Base-by-base conservation (phyloP, 2,888 invertebrate genomes). In the Diabrotica balteata region DNA sequence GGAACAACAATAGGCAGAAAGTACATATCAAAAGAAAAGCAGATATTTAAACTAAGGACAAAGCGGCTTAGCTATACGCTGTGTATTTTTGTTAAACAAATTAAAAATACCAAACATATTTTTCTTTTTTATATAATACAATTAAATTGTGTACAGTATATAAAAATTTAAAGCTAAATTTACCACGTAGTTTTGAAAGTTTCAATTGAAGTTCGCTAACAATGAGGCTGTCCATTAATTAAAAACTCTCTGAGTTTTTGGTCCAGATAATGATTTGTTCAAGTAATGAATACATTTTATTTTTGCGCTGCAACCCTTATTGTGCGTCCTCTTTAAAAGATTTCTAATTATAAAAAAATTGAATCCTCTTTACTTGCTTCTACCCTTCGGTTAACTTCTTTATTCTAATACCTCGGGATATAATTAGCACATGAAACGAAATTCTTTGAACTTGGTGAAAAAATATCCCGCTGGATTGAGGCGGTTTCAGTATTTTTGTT, bases 341-440 rank as follows among this genome's bases (percentile, higher is more conserved):
- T 53, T 58, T 46, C 58, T 62, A 65, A 65, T 65, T 59, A 52
- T 57, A 58, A 68, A 64, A 64, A 63, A 51, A 55, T 42, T 62
- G 59, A 62, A 66, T 59, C 59, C 55, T 55, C 58, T 69, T 63
- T 64, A 57, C 45, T 65, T 63, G 42, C 10, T 45, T 22, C 43
- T 63, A 60, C 63, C 57, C 52, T 63, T 63, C 59, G 61, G 58
- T 67, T 71, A 74, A 70, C 72, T 72, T 75, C 78, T 72, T 79
- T 75, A 79, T 77, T 76, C 75, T 70, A 53, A 68, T 72, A 75
- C 78, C 77, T 67, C 67, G 57, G 75, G 79, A 72, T 73, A 79
- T 78, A 79, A 79, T 79, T 79, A 79, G 77, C 72, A 72, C 63
- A 73, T 61, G 55, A 69, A 63, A 63, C 50, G 52, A 51, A 63